Evolutionary conservation across 1,140 invertebrate genomes (phyloP).

Genomic region (Brachionus plicatilis): DNA sequence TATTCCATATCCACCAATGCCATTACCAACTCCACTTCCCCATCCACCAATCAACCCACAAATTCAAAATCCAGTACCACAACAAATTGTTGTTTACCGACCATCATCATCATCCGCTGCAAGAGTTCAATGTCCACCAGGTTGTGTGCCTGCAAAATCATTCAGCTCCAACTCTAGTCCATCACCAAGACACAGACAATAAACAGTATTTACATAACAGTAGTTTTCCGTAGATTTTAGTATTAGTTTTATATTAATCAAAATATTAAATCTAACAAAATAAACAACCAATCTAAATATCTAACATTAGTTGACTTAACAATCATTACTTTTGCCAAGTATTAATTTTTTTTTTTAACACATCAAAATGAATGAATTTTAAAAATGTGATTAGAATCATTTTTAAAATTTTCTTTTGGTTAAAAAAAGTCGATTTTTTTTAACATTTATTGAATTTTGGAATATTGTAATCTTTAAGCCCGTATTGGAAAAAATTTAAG

Average conservation of each 20-base stretch:
- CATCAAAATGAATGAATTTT: constrained; percentile 7
- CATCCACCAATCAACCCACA: neutral
- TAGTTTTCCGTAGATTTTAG: constrained; percentile 14
- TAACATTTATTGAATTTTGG: neutral
- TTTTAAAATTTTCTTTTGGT: neutral
- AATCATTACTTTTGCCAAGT: neutral
- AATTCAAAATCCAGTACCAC: constrained; percentile 15
- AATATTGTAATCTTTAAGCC: neutral
- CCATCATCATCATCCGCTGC: constrained; percentile 15
- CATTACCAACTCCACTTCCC: neutral
- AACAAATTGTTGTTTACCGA: constrained; percentile 39
- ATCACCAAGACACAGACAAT: constrained; percentile 37
- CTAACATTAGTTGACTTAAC: neutral
- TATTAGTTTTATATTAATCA: constrained; percentile 21
- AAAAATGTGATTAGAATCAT: neutral
- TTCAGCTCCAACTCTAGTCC: constrained; percentile 29
- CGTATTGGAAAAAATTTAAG: neutral
- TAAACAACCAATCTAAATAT: neutral
- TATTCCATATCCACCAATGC: neutral
- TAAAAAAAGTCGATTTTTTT: constrained; percentile 19
- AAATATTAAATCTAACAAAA: neutral
- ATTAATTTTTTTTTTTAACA: neutral
- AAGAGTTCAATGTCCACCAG: constrained; percentile 36
- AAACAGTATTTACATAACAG: constrained; percentile 7
- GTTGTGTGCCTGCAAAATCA: constrained; percentile 39